A percentile compares a stretch with the other conserved stretches of the same genome.
phyloP scores from a whole-genome alignment of 2,888 invertebrate species.

The Watsonalla binaria region DNA sequence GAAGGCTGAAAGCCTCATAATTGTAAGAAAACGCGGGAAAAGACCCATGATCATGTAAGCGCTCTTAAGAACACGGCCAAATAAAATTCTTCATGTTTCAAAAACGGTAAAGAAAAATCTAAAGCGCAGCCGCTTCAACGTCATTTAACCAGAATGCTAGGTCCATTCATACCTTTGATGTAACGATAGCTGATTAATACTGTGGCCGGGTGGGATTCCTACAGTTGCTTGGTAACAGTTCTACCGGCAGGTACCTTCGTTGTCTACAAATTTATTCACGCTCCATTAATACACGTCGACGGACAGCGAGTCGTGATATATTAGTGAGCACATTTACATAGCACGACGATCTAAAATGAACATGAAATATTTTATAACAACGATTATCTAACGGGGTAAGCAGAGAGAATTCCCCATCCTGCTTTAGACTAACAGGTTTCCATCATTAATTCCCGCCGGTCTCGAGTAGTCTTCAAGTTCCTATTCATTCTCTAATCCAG shows the following conservation, averaged over 20 bases:
- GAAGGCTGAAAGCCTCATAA: constrained; percentile 52
- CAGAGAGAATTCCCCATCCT: too few relatives aligned
- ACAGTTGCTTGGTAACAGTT: constrained; percentile 4
- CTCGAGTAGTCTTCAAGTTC: too few relatives aligned
- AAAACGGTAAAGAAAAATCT: constrained; percentile 11
- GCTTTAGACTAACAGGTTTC: too few relatives aligned
- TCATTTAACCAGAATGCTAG: constrained; percentile 9
- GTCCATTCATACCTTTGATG: not conserved
- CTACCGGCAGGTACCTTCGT: constrained; percentile 10
- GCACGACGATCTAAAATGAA: constrained; percentile 9
- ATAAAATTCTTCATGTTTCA: constrained; percentile 9
- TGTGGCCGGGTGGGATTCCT: constrained; percentile 3
- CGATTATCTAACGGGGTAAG: too few relatives aligned
- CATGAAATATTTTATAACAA: too few relatives aligned
- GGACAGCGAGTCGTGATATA: constrained; percentile 51
- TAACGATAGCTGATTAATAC: not conserved
- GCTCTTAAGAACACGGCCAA: constrained; percentile 9
- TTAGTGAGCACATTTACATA: constrained; percentile 45
- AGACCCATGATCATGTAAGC: constrained; percentile 20
- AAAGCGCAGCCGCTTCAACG: constrained; percentile 4
- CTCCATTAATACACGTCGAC: constrained; percentile 61
- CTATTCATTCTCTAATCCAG: too few relatives aligned
- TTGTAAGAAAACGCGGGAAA: constrained; percentile 37
- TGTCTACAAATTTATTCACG: constrained; percentile 58
- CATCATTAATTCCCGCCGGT: too few relatives aligned